These are phyloP conservation scores for Apamea crenata DNA, from an alignment of 2,888 invertebrate genomes.

Conservation along the genomic window DNA sequence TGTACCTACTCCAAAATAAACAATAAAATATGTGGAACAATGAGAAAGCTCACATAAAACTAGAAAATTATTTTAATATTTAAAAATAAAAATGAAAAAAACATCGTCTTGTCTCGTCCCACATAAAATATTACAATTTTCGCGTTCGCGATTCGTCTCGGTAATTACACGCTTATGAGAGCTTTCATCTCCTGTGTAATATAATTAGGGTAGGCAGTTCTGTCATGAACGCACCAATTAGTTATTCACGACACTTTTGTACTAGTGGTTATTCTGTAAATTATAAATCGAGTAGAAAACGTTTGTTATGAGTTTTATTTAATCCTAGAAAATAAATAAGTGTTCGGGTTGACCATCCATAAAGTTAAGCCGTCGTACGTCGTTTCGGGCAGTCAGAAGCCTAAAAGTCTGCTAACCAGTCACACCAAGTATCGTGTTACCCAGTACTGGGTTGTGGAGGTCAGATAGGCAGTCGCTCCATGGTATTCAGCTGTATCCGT, in stretches of 20 bases:
- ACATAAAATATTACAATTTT: conserved; percentile 15
- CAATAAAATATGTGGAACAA: conserved; percentile 17
- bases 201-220: conserved; percentile 73
- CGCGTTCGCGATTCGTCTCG: conserved; percentile 41
- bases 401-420: no score
- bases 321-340: background rate
- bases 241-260: conserved; percentile 58
- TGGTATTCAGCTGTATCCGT: no score
- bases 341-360: background rate
- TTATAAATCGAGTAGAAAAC: conserved; percentile 14
- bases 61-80: background rate
- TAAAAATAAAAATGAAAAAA: background rate
- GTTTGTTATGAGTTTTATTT: background rate
- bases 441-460: no score
- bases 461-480: no score
- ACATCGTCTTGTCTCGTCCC: background rate
- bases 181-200: conserved; percentile 70
- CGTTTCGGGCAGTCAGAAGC: no score
- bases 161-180: conserved; percentile 65
- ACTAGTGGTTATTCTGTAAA: conserved; percentile 54
- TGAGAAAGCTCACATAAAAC: conserved; percentile 31
- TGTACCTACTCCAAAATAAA: background rate
- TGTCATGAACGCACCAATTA: conserved; percentile 67
- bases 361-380: no score
- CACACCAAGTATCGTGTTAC: no score